A percentile compares a stretch with the other conserved stretches of the same genome.
Evolutionary conservation across 2,888 invertebrate genomes (phyloP).

Genomic region (Lithosia quadra): DNA sequence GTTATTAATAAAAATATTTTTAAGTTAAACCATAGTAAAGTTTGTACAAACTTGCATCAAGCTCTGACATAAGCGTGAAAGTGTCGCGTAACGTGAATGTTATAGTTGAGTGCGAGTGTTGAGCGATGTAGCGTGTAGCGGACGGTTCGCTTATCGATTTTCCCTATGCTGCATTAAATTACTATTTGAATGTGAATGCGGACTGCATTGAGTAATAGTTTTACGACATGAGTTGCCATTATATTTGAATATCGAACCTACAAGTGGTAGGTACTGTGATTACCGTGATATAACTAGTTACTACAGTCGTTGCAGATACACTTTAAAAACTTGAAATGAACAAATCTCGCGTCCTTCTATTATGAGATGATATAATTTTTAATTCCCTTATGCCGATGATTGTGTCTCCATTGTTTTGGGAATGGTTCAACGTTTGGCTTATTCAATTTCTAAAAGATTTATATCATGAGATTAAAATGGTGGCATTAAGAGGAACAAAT

Average conservation of each 20-base stretch:
- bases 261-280: constrained; percentile 50
- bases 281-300: constrained; percentile 39
- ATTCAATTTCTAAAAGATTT: constrained; percentile 80
- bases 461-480: constrained; percentile 85
- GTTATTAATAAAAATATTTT: constrained; percentile 49
- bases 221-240: constrained; percentile 67
- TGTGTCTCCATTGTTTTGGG: constrained; percentile 79
- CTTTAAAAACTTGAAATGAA: constrained; percentile 17
- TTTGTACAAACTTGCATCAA: constrained; percentile 49
- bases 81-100: constrained; percentile 64
- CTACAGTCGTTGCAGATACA: constrained; percentile 20
- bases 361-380: constrained; percentile 34
- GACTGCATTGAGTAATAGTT: constrained; percentile 67
- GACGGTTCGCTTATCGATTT: constrained; percentile 85
- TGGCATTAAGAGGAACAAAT: constrained; percentile 78
- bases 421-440: constrained; percentile 84
- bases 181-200: constrained; percentile 80
- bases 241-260: constrained; percentile 57
- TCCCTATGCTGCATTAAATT: constrained; percentile 84
- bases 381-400: constrained; percentile 74
- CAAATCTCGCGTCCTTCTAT: constrained; percentile 23
- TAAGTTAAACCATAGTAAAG: constrained; percentile 37
- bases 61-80: constrained; percentile 59
- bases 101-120: constrained; percentile 69
- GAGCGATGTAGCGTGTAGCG: constrained; percentile 77